Conservation (phyloP, 2,797 vertebrate genomes). For the Tauraco hartlaubi region DNA sequence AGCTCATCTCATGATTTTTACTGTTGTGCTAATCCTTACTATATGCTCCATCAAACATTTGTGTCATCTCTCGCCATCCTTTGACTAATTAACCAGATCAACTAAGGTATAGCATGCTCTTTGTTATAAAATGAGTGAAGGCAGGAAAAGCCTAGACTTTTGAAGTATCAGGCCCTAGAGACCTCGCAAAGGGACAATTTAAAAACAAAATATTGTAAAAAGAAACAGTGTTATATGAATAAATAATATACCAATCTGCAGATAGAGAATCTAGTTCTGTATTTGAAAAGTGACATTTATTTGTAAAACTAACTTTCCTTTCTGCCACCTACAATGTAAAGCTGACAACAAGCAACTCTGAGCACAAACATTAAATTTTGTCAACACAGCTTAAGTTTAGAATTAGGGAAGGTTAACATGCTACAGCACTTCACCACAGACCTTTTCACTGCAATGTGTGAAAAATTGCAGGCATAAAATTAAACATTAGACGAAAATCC, state of each 20-base stretch:
- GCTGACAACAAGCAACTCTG: not conserved
- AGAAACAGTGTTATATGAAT: not conserved
- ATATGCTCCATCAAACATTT: not conserved
- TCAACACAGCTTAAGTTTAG: not conserved
- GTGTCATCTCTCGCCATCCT: not conserved
- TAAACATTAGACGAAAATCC: not conserved
- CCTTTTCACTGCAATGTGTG: not conserved
- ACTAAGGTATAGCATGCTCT: not conserved
- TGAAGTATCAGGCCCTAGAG: not conserved
- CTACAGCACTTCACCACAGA: not conserved
- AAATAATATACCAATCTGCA: not conserved
- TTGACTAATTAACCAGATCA: not conserved
- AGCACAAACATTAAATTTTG: not conserved
- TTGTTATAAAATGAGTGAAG: not conserved
- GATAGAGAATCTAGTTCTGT: not conserved
- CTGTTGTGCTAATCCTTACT: not conserved
- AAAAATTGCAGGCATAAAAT: not conserved
- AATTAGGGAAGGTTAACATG: not conserved
- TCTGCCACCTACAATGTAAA: not conserved
- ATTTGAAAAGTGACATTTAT: not conserved
- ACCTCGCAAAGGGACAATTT: not conserved
- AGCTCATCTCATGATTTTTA: slow-evolving; percentile 5
- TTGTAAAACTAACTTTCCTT: not conserved
- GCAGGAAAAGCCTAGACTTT: not conserved
- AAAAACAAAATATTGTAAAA: not conserved